A percentile compares a stretch with the other conserved stretches of the same genome.
phyloP scores from a whole-genome alignment of 1,140 invertebrate genomes.

The Potamilus streckersoni region DNA sequence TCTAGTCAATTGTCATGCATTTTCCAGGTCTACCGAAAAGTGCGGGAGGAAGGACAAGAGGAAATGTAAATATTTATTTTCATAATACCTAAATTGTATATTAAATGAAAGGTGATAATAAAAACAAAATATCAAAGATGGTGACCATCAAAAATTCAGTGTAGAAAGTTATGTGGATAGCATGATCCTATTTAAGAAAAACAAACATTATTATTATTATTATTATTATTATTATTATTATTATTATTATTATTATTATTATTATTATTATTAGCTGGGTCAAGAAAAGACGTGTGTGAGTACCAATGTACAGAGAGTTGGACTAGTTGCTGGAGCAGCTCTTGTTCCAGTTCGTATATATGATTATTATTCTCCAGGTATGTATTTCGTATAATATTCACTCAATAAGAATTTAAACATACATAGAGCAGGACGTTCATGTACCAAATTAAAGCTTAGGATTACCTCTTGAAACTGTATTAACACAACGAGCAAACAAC shows the following conservation, averaged over 20 bases:
- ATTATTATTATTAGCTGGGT: constrained; percentile 72
- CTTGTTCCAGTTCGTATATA: constrained; percentile 88
- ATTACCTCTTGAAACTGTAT: too few species aligned
- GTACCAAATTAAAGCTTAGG: too few species aligned
- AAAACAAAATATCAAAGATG: background rate
- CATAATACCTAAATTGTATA: too few species aligned
- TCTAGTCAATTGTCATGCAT: too few species aligned
- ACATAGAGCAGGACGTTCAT: too few species aligned
- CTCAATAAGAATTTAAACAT: too few species aligned
- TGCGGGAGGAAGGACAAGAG: too few species aligned
- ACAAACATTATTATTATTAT: background rate
- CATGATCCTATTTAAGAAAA: background rate
- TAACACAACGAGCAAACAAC: too few species aligned
- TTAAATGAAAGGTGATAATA: background rate
- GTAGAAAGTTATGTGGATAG: background rate
- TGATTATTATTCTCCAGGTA: constrained; percentile 92
- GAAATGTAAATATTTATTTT: too few species aligned
- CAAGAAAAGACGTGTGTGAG: constrained; percentile 83
- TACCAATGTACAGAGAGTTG: constrained; percentile 83
- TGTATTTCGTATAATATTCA: background rate
- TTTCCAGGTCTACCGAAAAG: too few species aligned
- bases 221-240: too few species aligned
- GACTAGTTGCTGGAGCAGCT: constrained; percentile 87
- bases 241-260: background rate
- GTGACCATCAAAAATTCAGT: background rate